phyloP scores from a whole-genome alignment of 1,140 invertebrate species.

The Leguminivora glycinivorella region DNA sequence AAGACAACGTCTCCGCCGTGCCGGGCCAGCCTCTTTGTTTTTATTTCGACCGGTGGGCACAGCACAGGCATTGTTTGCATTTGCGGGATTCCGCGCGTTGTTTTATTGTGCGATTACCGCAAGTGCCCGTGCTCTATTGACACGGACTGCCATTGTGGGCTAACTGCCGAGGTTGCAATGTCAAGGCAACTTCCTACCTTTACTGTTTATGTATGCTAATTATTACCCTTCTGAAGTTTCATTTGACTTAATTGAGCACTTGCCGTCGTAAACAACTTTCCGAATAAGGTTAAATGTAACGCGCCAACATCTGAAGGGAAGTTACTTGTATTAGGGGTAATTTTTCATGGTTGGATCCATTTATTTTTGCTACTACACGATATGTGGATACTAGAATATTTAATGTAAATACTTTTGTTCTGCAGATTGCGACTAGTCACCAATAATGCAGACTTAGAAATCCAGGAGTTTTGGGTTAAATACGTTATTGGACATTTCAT shows the following conservation, averaged over 20 bases:
- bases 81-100: slow-evolving; percentile 45
- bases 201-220: slow-evolving; percentile 22
- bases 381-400: too few species aligned
- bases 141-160: slow-evolving; percentile 54
- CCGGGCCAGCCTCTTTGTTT: slow-evolving; percentile 40
- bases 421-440: too few species aligned
- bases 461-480: too few species aligned
- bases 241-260: slow-evolving; percentile 3
- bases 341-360: background rate
- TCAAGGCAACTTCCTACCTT: slow-evolving; percentile 51
- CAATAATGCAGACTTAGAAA: too few species aligned
- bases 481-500: too few species aligned
- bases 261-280: background rate
- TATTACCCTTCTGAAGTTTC: slow-evolving; percentile 17
- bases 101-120: slow-evolving; percentile 57
- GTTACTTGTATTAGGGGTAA: background rate
- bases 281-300: slow-evolving; percentile 14
- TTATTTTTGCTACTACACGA: too few species aligned
- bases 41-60: slow-evolving; percentile 42
- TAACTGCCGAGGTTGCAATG: slow-evolving; percentile 58
- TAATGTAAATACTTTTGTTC: too few species aligned
- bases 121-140: slow-evolving; percentile 62
- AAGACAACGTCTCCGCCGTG: slow-evolving; percentile 3
- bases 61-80: slow-evolving; percentile 44
- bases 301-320: background rate